Evolutionary conservation across 2,113 vertebrate genomes (phyloP).

Genomic region (Smithornis capensis): DNA sequence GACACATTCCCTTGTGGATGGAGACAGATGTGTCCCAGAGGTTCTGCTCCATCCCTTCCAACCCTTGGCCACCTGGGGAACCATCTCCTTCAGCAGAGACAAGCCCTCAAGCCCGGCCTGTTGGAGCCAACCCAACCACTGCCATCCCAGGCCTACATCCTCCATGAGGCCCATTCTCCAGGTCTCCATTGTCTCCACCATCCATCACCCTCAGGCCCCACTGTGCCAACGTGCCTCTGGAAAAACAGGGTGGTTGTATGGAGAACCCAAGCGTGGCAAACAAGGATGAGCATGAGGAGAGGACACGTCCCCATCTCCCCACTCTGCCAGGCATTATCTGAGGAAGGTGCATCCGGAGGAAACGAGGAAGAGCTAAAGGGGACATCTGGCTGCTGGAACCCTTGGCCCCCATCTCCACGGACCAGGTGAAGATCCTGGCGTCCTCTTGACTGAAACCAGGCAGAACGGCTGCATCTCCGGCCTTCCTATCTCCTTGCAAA

Average conservation of each 20-base stretch:
- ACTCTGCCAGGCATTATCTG: conserved; percentile 24
- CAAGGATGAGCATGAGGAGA: accelerated
- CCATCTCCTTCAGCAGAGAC: neutral
- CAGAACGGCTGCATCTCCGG: conserved; percentile 60
- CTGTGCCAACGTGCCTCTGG: accelerated
- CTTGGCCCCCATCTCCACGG: conserved; percentile 61
- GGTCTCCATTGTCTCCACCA: neutral
- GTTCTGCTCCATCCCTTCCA: neutral
- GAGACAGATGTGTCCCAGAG: accelerated
- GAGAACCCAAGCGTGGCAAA: neutral
- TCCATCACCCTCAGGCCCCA: neutral
- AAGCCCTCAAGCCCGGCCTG: accelerated
- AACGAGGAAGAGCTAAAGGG: conserved; percentile 61
- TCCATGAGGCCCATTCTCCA: neutral
- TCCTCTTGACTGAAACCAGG: conserved; percentile 80
- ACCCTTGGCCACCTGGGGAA: neutral
- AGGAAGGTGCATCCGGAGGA: conserved; percentile 11
- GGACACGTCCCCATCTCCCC: neutral
- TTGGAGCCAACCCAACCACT: neutral
- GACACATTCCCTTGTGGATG: neutral
- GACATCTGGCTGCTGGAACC: conserved; percentile 63
- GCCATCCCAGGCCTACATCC: neutral
- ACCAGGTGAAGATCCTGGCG: conserved; percentile 55
- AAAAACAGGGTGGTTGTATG: accelerated
- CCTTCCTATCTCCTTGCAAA: conserved; percentile 74